Conservation (phyloP, 2,888 invertebrate genomes). For the Xanthorhoe spadicearia region DNA sequence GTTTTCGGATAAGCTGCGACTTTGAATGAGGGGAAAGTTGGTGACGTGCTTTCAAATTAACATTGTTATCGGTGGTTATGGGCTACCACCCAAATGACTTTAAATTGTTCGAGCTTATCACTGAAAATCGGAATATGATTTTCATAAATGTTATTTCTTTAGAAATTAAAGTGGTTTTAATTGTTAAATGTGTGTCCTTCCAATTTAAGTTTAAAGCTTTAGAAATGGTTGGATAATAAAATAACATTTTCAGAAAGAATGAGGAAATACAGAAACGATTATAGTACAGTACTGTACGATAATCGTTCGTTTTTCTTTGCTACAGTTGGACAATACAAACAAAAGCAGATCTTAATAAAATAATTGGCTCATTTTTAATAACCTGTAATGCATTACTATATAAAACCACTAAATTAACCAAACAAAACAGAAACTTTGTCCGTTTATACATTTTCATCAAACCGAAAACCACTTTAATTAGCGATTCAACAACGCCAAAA, state of each 20-base stretch:
- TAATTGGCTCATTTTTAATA: no score
- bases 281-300: no score
- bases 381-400: not conserved
- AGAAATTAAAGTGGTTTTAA: not conserved
- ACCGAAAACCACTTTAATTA: not conserved
- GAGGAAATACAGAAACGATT: no score
- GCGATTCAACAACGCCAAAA: not conserved
- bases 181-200: no score
- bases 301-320: no score
- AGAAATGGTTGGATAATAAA: no score
- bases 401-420: not conserved
- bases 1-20: slow-evolving; percentile 7
- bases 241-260: no score
- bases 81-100: slow-evolving; percentile 6
- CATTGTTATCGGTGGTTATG: slow-evolving; percentile 39
- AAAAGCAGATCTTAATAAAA: no score
- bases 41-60: slow-evolving; percentile 44
- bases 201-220: no score
- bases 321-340: no score
- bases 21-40: slow-evolving; percentile 48
- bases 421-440: not conserved
- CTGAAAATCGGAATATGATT: not conserved
- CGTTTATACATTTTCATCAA: not conserved
- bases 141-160: not conserved
- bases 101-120: slow-evolving; percentile 2